These are phyloP conservation scores for Leucoptera coffeella DNA, from an alignment of 2,888 invertebrate species.

Conservation along the genomic window DNA sequence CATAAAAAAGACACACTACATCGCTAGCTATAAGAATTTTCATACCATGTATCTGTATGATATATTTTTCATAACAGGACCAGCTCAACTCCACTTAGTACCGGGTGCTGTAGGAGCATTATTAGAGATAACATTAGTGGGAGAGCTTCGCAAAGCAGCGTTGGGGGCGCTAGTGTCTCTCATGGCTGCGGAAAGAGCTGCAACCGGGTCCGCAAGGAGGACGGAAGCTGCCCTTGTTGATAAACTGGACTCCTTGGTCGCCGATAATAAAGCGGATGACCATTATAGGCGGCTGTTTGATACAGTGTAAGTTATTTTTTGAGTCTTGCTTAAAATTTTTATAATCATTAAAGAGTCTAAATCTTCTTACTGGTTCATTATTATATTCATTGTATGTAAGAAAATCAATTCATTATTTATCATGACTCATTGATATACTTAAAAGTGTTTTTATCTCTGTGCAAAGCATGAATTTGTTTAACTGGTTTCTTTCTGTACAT, in stretches of 20 bases:
- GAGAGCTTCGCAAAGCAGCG: slow-evolving; percentile 84
- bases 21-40: too few relatives aligned
- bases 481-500: too few relatives aligned
- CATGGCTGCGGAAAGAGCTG: slow-evolving; percentile 86
- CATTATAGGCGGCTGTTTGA: slow-evolving; percentile 88
- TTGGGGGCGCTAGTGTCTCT: slow-evolving; percentile 90
- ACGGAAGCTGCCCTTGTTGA: slow-evolving; percentile 93
- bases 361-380: slow-evolving; percentile 5
- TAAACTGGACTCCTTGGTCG: slow-evolving; percentile 85
- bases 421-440: too few relatives aligned
- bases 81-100: slow-evolving; percentile 82
- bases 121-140: slow-evolving; percentile 87
- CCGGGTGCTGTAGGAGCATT: slow-evolving; percentile 92
- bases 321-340: too few relatives aligned
- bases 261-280: slow-evolving; percentile 90
- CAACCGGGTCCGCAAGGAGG: slow-evolving; percentile 65
- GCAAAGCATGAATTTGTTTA: too few relatives aligned
- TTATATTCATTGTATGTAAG: slow-evolving; percentile 22
- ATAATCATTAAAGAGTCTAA: too few relatives aligned
- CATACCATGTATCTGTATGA: too few relatives aligned
- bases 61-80: too few relatives aligned
- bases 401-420: too few relatives aligned
- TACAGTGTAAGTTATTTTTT: slow-evolving; percentile 78
- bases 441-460: too few relatives aligned
- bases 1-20: too few relatives aligned